These are phyloP conservation scores for Ectobius pallidus DNA, from an alignment of 2,888 invertebrate genomes.

Conservation along the genomic window DNA sequence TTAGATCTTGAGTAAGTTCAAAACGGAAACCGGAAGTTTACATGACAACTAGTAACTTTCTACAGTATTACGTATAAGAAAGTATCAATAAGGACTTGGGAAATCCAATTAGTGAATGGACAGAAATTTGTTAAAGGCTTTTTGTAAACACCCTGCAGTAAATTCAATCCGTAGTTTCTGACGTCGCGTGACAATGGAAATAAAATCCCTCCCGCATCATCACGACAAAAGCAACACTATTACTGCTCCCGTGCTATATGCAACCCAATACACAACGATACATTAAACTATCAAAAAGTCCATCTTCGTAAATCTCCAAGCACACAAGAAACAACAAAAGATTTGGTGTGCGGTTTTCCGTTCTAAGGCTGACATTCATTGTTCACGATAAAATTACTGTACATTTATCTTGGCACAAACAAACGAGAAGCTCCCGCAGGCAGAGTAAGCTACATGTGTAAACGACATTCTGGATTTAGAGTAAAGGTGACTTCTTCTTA, in stretches of 20 bases:
- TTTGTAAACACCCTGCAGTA: conserved; percentile 1
- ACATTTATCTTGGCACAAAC: conserved; percentile 28
- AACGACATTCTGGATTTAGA: neutral
- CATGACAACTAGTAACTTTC: too few species aligned
- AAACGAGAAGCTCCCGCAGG: neutral
- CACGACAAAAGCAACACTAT: conserved; percentile 26
- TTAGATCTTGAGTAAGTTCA: too few species aligned
- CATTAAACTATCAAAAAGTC: conserved; percentile 34
- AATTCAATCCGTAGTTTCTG: conserved; percentile 9
- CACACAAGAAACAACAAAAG: conserved; percentile 29
- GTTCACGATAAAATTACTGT: conserved; percentile 30
- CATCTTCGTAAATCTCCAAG: conserved; percentile 38
- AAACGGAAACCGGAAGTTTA: too few species aligned
- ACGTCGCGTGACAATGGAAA: conserved; percentile 29
- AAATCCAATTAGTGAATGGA: too few species aligned
- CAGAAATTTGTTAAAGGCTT: too few species aligned
- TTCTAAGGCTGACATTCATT: conserved; percentile 16
- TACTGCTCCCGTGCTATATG: conserved; percentile 12
- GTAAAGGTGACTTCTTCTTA: neutral
- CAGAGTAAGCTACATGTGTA: neutral
- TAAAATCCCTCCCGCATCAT: conserved; percentile 24
- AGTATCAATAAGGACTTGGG: too few species aligned
- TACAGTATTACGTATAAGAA: too few species aligned
- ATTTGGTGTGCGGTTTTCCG: conserved; percentile 11
- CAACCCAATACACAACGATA: neutral